Evolutionary conservation across 2,797 vertebrate genomes (phyloP), one percentile per base, ranked within the genome.

Genomic region (Danio tinwini): DNA sequence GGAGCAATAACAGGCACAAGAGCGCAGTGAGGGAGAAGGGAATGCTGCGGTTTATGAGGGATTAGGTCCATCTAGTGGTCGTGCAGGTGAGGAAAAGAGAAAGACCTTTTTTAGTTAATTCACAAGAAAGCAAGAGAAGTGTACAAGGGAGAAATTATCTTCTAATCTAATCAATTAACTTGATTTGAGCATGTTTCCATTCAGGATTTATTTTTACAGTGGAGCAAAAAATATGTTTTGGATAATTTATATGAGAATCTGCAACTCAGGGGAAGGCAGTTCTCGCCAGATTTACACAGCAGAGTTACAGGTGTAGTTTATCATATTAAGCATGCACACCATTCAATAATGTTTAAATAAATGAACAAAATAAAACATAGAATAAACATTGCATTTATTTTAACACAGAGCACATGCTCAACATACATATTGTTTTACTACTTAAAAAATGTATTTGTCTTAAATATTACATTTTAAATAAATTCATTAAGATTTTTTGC

Each of bases 21-120:
- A 83, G 7, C 6, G 3, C 58, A 67, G 81, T 52, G 84, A 68
- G 17, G 5, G 37, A 6, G 14, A 82, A 7, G 6, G 40, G 71
- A 21, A 78, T 11, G 53, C 21, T 56, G n/a, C 12, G 73, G 76
- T 83, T 82, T 81, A 65, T 84, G 56, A 84, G 82, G 83, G 82
- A 76, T 53, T 87, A 86, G 88, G 88, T 86, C 92, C 93, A 93
- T 89, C 94, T 94, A 93, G 93, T 91, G 93, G 93, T 78, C 69
- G 72, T 45, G 53, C 21, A 50, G 39, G 19, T 59, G 55, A 13
- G 7, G 37, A 56, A 5, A 72, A 50, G 10, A 12, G 56, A 44
- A 8, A 64, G 19, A 29, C 42, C 17, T 40, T 55, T 61, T 76
- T 29, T 29, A 29, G 29, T 29, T 29, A 4, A 53, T 64, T 8